A percentile compares a stretch with the other conserved stretches of the same genome.
Conservation (phyloP, 2,113 vertebrate genomes). For the Anoplopoma fimbria region DNA sequence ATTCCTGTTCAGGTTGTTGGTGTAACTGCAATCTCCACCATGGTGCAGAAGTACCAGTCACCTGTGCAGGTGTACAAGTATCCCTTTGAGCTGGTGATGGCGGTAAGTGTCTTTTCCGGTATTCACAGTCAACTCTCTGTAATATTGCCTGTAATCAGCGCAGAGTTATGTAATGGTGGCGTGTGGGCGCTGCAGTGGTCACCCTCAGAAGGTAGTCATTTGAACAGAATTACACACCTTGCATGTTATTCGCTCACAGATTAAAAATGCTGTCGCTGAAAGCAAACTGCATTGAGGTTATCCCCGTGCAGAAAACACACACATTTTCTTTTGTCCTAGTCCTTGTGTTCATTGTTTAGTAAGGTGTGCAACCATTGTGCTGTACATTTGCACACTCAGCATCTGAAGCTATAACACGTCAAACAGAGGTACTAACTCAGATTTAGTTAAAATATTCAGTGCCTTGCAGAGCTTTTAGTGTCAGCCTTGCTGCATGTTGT, state of each 20-base stretch:
- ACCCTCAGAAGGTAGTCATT: constrained; percentile 8
- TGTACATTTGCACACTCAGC: not conserved
- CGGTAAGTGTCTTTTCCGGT: constrained; percentile 87
- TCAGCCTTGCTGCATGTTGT: not conserved
- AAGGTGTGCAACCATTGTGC: not conserved
- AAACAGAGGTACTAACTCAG: constrained; percentile 11
- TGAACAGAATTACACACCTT: constrained; percentile 31
- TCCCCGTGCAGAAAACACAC: not conserved
- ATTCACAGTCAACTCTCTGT: not conserved
- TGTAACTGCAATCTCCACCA: constrained; percentile 75
- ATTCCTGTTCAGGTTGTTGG: constrained; percentile 65
- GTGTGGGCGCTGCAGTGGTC: constrained; percentile 33
- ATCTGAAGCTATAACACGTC: constrained; percentile 18
- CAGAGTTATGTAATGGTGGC: constrained; percentile 50
- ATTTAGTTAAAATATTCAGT: constrained; percentile 59
- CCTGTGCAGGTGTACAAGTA: constrained; percentile 96
- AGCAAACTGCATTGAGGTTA: not conserved
- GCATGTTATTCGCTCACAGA: not conserved
- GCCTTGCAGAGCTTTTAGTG: constrained; percentile 23
- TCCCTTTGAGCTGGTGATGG: constrained; percentile 97
- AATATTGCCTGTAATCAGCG: constrained; percentile 45
- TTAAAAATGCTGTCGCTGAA: not conserved
- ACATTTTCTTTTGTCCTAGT: not conserved
- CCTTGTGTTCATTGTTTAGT: not conserved
- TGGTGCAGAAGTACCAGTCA: constrained; percentile 99